Percentiles rank a stretch among this genome's conserved stretches.
Conservation (phyloP, 1,140 invertebrate genomes). For the Asobara japonica region DNA sequence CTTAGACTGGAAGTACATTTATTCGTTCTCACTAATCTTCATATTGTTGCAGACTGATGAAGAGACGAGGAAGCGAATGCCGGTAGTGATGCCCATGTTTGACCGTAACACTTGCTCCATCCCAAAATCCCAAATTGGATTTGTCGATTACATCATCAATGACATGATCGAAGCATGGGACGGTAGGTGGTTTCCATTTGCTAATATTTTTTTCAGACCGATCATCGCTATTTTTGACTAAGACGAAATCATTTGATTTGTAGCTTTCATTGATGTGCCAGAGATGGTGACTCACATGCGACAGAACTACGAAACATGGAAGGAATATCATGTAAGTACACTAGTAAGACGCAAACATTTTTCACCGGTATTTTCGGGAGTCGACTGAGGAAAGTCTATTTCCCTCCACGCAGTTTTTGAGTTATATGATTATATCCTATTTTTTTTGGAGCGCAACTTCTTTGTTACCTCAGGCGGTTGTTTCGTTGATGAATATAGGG, state of each 20-base stretch:
- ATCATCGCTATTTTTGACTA: not conserved
- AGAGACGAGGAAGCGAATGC: conserved; percentile 84
- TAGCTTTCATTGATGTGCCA: conserved; percentile 93
- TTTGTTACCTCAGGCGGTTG: too few species aligned
- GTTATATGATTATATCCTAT: too few species aligned
- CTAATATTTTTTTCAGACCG: not conserved
- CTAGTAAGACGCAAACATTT: too few species aligned
- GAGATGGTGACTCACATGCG: conserved; percentile 86
- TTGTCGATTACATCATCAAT: conserved; percentile 95
- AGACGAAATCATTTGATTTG: conserved; percentile 48
- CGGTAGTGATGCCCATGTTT: conserved; percentile 97
- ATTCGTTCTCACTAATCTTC: too few species aligned
- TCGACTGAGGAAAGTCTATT: too few species aligned
- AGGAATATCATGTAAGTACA: conserved; percentile 70
- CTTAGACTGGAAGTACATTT: too few species aligned
- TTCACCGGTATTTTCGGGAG: too few species aligned
- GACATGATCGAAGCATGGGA: conserved; percentile 98
- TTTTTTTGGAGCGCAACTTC: too few species aligned
- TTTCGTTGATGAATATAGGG: too few species aligned
- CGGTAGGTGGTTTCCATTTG: conserved; percentile 71
- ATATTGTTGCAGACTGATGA: conserved; percentile 83
- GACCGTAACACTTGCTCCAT: conserved; percentile 92
- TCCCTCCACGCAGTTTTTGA: too few species aligned
- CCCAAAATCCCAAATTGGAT: conserved; percentile 95
- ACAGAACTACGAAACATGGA: conserved; percentile 91